These are phyloP conservation scores for Dermatophagoides farinae DNA, from an alignment of 1,140 invertebrate species.

Conservation along the genomic window DNA sequence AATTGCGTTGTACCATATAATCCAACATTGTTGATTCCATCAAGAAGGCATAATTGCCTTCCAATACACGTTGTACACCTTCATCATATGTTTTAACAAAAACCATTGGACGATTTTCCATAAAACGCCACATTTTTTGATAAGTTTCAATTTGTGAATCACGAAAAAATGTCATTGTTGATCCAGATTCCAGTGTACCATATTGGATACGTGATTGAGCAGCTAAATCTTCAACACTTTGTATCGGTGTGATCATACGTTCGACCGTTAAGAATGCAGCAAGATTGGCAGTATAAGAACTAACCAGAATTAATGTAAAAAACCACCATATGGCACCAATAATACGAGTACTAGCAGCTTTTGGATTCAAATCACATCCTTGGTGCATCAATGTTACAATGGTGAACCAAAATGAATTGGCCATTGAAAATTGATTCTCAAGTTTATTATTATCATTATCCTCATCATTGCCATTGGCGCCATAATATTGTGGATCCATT, in stretches of 20 bases:
- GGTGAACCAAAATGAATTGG: constrained; percentile 58
- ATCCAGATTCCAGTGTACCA: constrained; percentile 72
- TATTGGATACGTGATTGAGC: constrained; percentile 81
- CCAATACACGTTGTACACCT: constrained; percentile 56
- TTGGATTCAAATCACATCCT: constrained; percentile 50
- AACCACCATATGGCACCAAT: constrained; percentile 32
- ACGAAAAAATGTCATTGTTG: constrained; percentile 72
- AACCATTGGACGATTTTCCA: constrained; percentile 24
- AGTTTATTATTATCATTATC: constrained; percentile 31
- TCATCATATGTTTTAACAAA: constrained; percentile 40
- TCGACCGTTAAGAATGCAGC: constrained; percentile 81
- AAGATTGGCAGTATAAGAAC: constrained; percentile 56
- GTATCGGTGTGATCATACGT: constrained; percentile 60
- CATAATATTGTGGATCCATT: neutral
- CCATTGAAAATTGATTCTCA: constrained; percentile 83
- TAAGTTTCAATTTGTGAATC: constrained; percentile 22
- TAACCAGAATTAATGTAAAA: constrained; percentile 37
- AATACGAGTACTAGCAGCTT: constrained; percentile 24
- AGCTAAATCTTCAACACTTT: constrained; percentile 66
- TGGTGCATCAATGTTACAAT: constrained; percentile 86
- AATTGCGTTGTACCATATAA: constrained; percentile 28
- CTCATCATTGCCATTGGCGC: no score
- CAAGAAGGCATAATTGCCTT: constrained; percentile 33
- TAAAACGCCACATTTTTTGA: constrained; percentile 21
- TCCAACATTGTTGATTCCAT: constrained; percentile 32